These are phyloP conservation scores for Ichneumoninae sp. DNA, from an alignment of 2,888 invertebrate species.

Conservation along the genomic window DNA sequence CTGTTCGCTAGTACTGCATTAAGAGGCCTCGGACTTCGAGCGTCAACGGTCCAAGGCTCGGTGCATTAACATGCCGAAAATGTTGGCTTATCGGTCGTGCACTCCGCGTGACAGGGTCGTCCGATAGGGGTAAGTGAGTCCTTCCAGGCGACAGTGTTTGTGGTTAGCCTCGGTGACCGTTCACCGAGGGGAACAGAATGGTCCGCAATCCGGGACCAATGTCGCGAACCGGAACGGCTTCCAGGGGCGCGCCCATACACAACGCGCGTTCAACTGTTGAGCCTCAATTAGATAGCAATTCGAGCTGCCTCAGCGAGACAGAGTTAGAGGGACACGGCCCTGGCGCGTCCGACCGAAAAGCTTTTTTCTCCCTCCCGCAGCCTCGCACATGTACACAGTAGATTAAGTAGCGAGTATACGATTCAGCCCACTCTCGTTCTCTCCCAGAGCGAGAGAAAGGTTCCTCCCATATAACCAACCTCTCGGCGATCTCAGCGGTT, in stretches of 20 bases:
- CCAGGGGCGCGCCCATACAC: constrained; percentile 54
- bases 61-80: background rate
- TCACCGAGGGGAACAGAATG: constrained; percentile 14
- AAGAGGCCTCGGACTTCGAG: no score
- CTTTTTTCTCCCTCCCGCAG: constrained; percentile 37
- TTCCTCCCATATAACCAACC: constrained; percentile 7
- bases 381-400: constrained; percentile 8
- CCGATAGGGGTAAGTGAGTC: background rate
- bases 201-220: constrained; percentile 24
- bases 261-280: constrained; percentile 66
- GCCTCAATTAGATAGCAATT: constrained; percentile 66
- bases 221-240: constrained; percentile 48
- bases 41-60: background rate
- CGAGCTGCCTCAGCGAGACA: constrained; percentile 56
- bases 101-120: background rate
- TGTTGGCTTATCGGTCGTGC: background rate
- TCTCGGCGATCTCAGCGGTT: constrained; percentile 56
- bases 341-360: constrained; percentile 28
- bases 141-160: constrained; percentile 1
- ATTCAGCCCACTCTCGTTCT: constrained; percentile 7
- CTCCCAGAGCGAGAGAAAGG: constrained; percentile 19
- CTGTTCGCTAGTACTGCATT: no score
- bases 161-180: constrained; percentile 46
- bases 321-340: background rate
- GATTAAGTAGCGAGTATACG: constrained; percentile 25